phyloP scores from a whole-genome alignment of 2,888 invertebrate genomes.

The Eupithecia subumbrata region DNA sequence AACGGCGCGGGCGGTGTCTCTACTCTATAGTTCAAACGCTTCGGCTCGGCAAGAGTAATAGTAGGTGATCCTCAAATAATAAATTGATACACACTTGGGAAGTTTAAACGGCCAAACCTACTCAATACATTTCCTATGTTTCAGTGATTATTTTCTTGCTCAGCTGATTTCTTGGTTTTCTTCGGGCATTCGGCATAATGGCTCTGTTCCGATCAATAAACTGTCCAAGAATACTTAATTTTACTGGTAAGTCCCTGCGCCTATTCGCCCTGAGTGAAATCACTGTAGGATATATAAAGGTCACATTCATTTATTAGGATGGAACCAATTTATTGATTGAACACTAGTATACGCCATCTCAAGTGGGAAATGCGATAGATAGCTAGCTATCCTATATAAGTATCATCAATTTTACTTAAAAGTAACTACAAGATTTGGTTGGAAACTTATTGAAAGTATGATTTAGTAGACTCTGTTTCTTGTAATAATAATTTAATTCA shows the following conservation, averaged over 20 bases:
- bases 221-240: constrained; percentile 20
- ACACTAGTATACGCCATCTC: neutral
- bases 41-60: neutral
- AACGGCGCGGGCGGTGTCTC: too few relatives aligned
- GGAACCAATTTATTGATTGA: constrained; percentile 15
- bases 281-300: constrained; percentile 23
- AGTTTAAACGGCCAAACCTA: neutral
- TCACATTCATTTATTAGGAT: constrained; percentile 37
- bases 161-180: constrained; percentile 15
- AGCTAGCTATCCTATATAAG: neutral
- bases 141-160: constrained; percentile 1
- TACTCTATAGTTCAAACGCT: neutral
- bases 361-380: neutral
- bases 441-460: neutral
- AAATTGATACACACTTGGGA: too few relatives aligned
- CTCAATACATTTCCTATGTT: neutral
- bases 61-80: too few relatives aligned
- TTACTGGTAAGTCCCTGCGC: constrained; percentile 30
- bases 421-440: neutral
- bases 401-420: too few relatives aligned
- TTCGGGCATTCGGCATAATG: constrained; percentile 30
- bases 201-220: constrained; percentile 35
- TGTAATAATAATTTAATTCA: too few relatives aligned
- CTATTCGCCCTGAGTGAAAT: neutral
- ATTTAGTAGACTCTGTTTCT: neutral